Base-by-base conservation (phyloP, 1,140 invertebrate genomes). In the Aleiodes sp. region DNA sequence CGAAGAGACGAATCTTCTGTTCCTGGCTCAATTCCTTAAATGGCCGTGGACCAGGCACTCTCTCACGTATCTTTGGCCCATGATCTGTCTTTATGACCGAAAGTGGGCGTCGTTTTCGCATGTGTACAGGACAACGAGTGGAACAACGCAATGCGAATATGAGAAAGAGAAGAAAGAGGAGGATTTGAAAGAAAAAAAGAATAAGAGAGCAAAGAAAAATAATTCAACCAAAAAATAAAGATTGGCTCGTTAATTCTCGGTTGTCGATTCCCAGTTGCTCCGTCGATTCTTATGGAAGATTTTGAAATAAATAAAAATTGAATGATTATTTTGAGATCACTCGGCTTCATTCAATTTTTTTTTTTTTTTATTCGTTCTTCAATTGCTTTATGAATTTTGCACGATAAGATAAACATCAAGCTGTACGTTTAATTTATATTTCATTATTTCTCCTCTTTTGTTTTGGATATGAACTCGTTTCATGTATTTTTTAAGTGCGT, bases 51-150 rank as follows among this genome's bases (percentile, higher is more conserved):
- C 71, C 28, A 28, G 24, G 37, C 59, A 68, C 66, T 70, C 70
- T 75, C 72, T 29, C 73, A 71, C 70, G 68, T 74, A 75, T 77
- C 74, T 71, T 75, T 71, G 75, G 68, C 73, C 75, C 72, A 71
- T 72, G 76, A 75, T 74, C 76, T 75, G 74, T 75, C 72, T 77
- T 75, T 77, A 71, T 71, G 72, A 75, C 75, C 76, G 66, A 74
- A 76, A 76, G 72, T 71, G 75, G 70, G 59, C 75, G 69, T 76
- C 73, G 72, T 76, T 43, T 73, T 52, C 75, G 59, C 65, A 67
- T 67, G 21, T 41, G 66, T 59, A 39, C 10, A 33, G 39, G 59
- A 68, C 66, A 68, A 60, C 66, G 46, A 24, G 59, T 62, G 59
- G 62, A 68, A 68, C 66, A 56, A 62, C 57, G 63, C 41, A 43